Evolutionary conservation across 2,888 invertebrate species (phyloP), one percentile per base, ranked within the genome.

Genomic region (Polylopha cassiicola): DNA sequence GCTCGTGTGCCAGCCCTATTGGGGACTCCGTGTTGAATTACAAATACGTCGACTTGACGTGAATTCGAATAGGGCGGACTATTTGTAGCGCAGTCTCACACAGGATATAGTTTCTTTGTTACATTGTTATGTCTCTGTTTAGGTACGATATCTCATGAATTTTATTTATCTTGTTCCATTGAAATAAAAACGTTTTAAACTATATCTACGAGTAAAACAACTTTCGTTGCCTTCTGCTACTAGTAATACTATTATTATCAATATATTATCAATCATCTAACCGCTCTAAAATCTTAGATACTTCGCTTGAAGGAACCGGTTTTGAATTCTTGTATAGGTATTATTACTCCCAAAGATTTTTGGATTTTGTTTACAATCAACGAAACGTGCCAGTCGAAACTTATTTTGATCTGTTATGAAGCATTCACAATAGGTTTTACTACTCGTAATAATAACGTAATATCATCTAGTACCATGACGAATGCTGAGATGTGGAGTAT

Each of bases 11-110:
- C 36, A 41, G 41, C 41, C 41, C 41, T 41, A 21, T 15, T 50
- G 55, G 73, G 62, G 73, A 68, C 68, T 58, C 58, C 65, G 75
- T 64, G 72, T 81, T 79, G 84, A 84, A 85, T 85, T 80, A 82
- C 80, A 85, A 81, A 78, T 78, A 78, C 73, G 73, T 43, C 42
- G 64, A 73, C 78, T 76, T 72, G 80, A 75, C 73, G 68, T 74
- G 82, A 82, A 84, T 81, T 75, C 74, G 70, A 80, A 84, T 77
- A 61, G 73, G 71, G 62, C 60, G 55, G 58, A 52, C 55, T 61
- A 58, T 62, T 63, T 61, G 64, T 62, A 59, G 58, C 54, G 48
- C 46, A 39, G 53, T 54, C 57, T 52, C 50, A 53, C 44, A 43
- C 48, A 48, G 55, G 52, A 53, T 61, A 60, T 58, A 61, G 64